A percentile compares a stretch with the other conserved stretches of the same genome.
Evolutionary conservation across 2,113 vertebrate genomes (phyloP).

Genomic region (Cettia cetti): DNA sequence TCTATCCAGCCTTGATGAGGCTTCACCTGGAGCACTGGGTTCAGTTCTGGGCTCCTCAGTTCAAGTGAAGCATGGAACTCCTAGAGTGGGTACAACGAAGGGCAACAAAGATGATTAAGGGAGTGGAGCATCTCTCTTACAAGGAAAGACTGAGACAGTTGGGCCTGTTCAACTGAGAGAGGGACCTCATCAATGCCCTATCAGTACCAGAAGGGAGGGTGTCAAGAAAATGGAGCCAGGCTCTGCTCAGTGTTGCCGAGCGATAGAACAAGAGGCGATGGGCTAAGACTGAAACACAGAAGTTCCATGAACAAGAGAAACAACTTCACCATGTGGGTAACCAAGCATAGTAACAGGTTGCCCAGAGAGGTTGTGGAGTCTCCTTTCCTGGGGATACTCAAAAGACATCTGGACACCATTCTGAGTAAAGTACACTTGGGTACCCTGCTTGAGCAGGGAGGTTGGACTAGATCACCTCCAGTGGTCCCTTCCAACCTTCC

Average conservation of each 20-base stretch:
- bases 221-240: not conserved
- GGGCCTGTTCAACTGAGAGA: not conserved
- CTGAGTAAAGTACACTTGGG: not conserved
- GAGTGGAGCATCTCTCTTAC: not conserved
- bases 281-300: not conserved
- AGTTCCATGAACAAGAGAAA: not conserved
- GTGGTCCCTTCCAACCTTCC: not conserved
- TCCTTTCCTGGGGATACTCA: not conserved
- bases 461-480: not conserved
- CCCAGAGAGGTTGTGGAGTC: not conserved
- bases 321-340: not conserved
- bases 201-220: not conserved
- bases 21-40: not conserved
- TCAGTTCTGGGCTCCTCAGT: not conserved
- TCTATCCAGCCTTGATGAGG: not conserved
- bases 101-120: not conserved
- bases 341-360: not conserved
- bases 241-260: fast-evolving
- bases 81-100: fast-evolving
- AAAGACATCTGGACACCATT: not conserved
- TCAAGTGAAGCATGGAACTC: not conserved
- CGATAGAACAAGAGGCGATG: not conserved
- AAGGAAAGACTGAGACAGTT: not conserved
- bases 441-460: not conserved
- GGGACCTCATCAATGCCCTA: not conserved